Percentiles rank a stretch among this genome's conserved stretches.
Conservation (phyloP, 2,797 vertebrate species). For the Eidolon dupreanum region DNA sequence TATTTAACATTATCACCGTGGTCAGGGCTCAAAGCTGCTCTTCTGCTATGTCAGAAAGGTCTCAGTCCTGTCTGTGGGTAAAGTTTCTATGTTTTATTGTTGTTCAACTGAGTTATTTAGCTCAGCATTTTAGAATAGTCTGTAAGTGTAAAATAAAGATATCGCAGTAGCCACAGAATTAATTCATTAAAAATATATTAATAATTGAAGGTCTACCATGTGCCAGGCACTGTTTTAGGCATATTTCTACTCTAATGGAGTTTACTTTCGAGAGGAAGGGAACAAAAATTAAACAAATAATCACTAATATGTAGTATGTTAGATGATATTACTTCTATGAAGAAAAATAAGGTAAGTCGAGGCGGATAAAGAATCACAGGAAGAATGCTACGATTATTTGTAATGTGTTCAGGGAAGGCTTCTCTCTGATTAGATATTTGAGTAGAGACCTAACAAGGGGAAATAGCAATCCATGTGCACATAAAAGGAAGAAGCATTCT, state of each 20-base stretch:
- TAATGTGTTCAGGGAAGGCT: background rate
- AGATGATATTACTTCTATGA: background rate
- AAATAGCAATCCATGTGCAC: background rate
- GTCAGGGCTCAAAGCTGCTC: background rate
- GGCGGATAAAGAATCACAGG: background rate
- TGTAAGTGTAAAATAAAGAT: background rate
- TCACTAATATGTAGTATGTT: background rate
- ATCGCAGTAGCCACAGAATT: background rate
- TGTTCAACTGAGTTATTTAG: background rate
- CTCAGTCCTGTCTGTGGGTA: background rate
- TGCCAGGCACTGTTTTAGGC: background rate
- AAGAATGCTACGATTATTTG: background rate
- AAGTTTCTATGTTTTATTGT: background rate
- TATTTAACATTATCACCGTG: background rate
- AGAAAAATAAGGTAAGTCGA: background rate
- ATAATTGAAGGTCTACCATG: background rate
- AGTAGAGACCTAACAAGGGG: background rate
- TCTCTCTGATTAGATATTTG: background rate
- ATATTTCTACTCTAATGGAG: background rate
- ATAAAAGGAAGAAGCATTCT: background rate
- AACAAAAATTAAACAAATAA: background rate
- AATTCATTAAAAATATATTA: background rate
- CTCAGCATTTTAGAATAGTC: background rate
- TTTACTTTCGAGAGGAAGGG: background rate
- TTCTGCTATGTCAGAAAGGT: background rate